These are phyloP conservation scores for Halocaridina rubra DNA, from an alignment of 2,888 invertebrate species.

Conservation along the genomic window DNA sequence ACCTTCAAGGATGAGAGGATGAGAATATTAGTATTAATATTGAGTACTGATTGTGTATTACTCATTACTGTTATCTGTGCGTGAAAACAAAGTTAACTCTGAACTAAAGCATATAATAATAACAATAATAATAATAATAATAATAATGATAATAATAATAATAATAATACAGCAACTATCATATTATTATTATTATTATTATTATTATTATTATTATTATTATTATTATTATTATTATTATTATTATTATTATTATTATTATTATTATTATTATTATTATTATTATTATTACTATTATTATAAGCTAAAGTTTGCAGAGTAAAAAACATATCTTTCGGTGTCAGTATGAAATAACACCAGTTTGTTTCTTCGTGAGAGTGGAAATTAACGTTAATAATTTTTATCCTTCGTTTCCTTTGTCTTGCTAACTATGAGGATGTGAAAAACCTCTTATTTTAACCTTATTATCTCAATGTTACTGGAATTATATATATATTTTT, in stretches of 20 bases:
- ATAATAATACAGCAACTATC: too few species aligned
- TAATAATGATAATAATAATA: too few species aligned
- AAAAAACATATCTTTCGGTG: background rate
- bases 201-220: background rate
- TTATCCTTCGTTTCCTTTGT: background rate
- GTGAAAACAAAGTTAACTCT: background rate
- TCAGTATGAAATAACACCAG: too few species aligned
- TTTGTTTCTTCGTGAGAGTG: too few species aligned
- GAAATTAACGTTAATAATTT: background rate
- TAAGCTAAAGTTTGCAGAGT: background rate
- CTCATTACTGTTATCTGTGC: background rate
- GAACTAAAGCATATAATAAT: background rate
- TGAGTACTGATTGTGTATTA: background rate
- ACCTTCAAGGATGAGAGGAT: too few species aligned
- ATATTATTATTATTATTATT: too few species aligned
- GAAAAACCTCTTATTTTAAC: too few species aligned
- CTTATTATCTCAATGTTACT: too few species aligned
- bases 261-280: background rate
- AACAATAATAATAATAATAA: slow-evolving; percentile 25
- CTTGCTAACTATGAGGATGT: background rate
- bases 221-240: slow-evolving; percentile 63
- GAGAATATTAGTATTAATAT: background rate
- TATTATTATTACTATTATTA: background rate
- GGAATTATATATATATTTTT: too few species aligned
- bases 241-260: background rate